Conservation (phyloP, 2,113 vertebrate species). For the Myocastor coypus region DNA sequence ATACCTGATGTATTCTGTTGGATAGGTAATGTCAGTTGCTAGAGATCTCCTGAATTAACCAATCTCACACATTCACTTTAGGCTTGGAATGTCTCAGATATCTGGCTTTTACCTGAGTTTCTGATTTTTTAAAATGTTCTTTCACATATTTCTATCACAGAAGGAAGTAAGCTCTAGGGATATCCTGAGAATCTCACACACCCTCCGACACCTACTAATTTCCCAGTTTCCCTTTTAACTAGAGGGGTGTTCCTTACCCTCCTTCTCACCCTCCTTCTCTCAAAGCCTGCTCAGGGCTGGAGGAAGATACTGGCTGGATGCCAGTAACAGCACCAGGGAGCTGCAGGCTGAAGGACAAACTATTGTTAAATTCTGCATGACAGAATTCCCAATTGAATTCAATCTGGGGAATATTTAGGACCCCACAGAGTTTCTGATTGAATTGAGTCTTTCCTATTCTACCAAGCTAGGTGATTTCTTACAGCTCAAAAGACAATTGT, state of each 20-base stretch:
- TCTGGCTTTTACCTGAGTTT: neutral
- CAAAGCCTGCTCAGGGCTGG: neutral
- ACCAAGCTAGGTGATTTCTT: conserved; percentile 49
- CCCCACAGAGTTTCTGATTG: conserved; percentile 76
- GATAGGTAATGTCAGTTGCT: neutral
- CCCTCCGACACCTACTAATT: conserved; percentile 52
- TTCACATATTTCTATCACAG: neutral
- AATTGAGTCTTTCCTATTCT: conserved; percentile 57
- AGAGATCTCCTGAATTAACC: neutral
- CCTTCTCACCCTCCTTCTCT: conserved; percentile 1
- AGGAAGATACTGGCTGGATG: conserved; percentile 56
- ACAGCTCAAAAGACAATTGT: conserved; percentile 51
- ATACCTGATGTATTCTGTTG: neutral
- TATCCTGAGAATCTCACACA: neutral
- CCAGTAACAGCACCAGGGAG: conserved; percentile 64
- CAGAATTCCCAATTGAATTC: conserved; percentile 64
- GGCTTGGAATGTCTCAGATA: neutral
- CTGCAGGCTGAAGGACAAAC: conserved; percentile 75
- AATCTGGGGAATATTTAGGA: conserved; percentile 49
- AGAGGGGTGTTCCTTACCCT: conserved; percentile 55
- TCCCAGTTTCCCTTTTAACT: conserved; percentile 57
- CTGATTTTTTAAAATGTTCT: conserved; percentile 46
- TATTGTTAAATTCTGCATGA: conserved; percentile 72
- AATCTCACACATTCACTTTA: neutral
- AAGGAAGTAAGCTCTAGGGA: neutral